These are phyloP conservation scores for Julus scandinavius DNA, from an alignment of 2,888 invertebrate genomes.

Conservation along the genomic window DNA sequence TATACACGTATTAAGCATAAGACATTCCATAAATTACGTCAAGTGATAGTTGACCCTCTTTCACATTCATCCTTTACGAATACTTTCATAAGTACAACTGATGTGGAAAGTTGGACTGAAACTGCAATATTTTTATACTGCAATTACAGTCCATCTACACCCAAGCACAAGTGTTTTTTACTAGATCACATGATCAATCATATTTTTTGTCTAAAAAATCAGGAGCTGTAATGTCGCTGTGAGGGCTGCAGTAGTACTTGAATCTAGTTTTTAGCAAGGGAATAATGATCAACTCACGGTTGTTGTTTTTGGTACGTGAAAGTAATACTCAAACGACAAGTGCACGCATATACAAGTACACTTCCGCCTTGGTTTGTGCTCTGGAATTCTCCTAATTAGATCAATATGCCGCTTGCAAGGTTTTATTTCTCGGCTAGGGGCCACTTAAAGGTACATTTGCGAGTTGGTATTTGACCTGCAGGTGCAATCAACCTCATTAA, in stretches of 20 bases:
- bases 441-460: neutral
- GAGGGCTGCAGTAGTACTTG: neutral
- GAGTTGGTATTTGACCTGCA: neutral
- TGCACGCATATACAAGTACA: neutral
- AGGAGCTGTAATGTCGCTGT: neutral
- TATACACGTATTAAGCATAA: too few species aligned
- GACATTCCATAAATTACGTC: too few species aligned
- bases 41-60: too few species aligned
- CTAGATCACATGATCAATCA: neutral
- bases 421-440: neutral
- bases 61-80: too few species aligned
- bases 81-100: neutral
- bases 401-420: neutral
- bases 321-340: neutral
- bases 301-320: neutral
- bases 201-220: neutral
- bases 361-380: slow-evolving; percentile 2
- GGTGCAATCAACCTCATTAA: too few species aligned
- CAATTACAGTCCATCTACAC: too few species aligned
- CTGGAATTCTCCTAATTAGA: neutral
- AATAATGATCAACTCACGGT: neutral
- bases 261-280: neutral
- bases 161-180: neutral
- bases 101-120: neutral
- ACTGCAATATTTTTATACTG: too few species aligned